Conservation (phyloP, 2,113 vertebrate genomes). For the Callionymus lyra region DNA sequence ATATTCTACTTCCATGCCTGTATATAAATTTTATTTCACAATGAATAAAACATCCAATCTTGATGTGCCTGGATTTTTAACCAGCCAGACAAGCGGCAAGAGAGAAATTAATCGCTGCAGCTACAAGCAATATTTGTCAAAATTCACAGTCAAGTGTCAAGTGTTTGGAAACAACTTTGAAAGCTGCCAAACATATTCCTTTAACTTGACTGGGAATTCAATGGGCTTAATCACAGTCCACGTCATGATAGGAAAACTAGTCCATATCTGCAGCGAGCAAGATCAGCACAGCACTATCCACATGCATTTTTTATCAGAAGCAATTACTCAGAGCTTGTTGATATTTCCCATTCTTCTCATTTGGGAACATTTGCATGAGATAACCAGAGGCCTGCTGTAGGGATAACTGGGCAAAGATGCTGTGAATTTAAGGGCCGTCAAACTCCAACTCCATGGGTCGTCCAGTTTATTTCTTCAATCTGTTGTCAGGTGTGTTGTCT, state of each 20-base stretch:
- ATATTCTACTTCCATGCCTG: conserved; percentile 19
- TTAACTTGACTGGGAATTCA: conserved; percentile 27
- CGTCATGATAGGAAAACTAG: conserved; percentile 61
- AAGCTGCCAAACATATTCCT: conserved; percentile 35
- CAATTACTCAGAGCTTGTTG: conserved; percentile 63
- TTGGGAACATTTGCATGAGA: conserved; percentile 57
- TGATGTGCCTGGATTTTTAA: conserved; percentile 36
- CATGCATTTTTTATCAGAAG: conserved; percentile 60
- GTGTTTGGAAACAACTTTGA: conserved; percentile 49
- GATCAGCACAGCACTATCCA: conserved; percentile 26
- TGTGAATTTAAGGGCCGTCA: conserved; percentile 39
- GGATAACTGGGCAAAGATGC: conserved; percentile 39
- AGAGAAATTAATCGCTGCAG: conserved; percentile 44
- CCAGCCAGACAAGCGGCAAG: conserved; percentile 29
- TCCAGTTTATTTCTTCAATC: neutral
- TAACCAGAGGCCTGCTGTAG: conserved; percentile 57
- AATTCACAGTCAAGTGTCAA: conserved; percentile 23
- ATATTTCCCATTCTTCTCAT: conserved; percentile 61
- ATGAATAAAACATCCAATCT: conserved; percentile 52
- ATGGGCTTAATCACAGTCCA: conserved; percentile 50
- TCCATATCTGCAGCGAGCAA: conserved; percentile 33
- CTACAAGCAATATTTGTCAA: conserved; percentile 46
- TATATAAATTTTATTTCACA: conserved; percentile 45
- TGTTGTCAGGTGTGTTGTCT: too few species aligned
- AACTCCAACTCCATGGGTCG: conserved; percentile 29